phyloP scores from a whole-genome alignment of 2,113 vertebrate species.

The Tachycineta bicolor region DNA sequence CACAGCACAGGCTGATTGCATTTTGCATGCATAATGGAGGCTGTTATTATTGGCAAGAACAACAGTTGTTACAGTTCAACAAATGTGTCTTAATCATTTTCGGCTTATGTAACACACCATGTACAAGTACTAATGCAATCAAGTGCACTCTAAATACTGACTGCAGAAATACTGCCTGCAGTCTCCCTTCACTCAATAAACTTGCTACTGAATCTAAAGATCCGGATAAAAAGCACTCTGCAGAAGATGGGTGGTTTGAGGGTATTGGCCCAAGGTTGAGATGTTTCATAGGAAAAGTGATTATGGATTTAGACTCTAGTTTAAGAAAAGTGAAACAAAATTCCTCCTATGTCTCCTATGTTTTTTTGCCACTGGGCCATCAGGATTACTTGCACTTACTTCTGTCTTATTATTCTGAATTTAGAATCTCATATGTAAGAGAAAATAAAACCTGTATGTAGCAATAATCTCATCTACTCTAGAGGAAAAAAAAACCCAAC shows the following conservation, averaged over 20 bases:
- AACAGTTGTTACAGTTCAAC: slow-evolving; percentile 50
- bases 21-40: background rate
- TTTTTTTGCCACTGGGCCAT: background rate
- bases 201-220: background rate
- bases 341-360: background rate
- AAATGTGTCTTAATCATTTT: slow-evolving; percentile 60
- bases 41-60: slow-evolving; percentile 57
- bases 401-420: background rate
- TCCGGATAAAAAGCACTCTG: background rate
- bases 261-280: background rate
- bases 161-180: background rate
- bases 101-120: slow-evolving; percentile 28
- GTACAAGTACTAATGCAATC: slow-evolving; percentile 43
- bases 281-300: background rate
- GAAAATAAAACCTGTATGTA: background rate
- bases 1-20: slow-evolving; percentile 15
- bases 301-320: background rate
- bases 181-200: background rate
- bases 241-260: background rate
- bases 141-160: background rate
- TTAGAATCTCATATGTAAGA: background rate
- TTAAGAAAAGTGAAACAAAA: background rate
- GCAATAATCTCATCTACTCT: background rate
- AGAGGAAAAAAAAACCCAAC: background rate
- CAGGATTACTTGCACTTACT: background rate